Evolutionary conservation across 2,888 invertebrate species (phyloP).

Genomic region (Tiliacea aurago): DNA sequence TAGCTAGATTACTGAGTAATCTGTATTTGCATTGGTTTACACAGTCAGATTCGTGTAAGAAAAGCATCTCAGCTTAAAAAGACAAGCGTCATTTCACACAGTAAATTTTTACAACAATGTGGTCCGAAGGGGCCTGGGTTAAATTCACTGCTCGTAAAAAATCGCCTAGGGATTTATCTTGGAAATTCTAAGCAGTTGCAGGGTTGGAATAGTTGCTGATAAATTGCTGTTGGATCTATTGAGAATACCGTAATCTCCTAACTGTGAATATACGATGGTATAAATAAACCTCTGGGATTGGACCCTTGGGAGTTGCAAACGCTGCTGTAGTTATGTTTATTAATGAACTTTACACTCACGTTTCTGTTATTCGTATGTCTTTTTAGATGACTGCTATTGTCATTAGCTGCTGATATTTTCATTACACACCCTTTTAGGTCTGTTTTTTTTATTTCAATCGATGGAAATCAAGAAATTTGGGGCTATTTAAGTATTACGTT

Average conservation of each 20-base stretch:
- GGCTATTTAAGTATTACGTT: no score
- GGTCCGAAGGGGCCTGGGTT: not conserved
- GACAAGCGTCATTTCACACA: not conserved
- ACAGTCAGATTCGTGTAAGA: not conserved
- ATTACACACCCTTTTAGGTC: not conserved
- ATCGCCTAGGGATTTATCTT: not conserved
- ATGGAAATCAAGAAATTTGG: not conserved
- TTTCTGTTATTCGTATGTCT: conserved; percentile 12
- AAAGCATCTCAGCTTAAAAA: not conserved
- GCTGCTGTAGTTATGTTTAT: conserved; percentile 16
- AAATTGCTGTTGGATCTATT: conserved; percentile 28
- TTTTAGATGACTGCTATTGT: not conserved
- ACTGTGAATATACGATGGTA: conserved; percentile 37
- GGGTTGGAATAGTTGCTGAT: conserved; percentile 24
- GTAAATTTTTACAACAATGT: not conserved
- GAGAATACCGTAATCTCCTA: conserved; percentile 39
- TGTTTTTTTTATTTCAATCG: not conserved
- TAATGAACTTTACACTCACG: conserved; percentile 7
- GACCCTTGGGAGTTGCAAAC: conserved; percentile 37
- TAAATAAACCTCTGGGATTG: conserved; percentile 31
- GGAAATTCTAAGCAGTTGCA: conserved; percentile 15
- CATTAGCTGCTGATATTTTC: not conserved
- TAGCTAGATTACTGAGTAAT: no score
- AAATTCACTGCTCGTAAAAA: conserved; percentile 5
- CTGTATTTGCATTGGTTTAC: not conserved